Percentiles rank a stretch among this genome's conserved stretches.
Conservation (phyloP, 2,113 vertebrate species). For the Zonotrichia leucophrys region DNA sequence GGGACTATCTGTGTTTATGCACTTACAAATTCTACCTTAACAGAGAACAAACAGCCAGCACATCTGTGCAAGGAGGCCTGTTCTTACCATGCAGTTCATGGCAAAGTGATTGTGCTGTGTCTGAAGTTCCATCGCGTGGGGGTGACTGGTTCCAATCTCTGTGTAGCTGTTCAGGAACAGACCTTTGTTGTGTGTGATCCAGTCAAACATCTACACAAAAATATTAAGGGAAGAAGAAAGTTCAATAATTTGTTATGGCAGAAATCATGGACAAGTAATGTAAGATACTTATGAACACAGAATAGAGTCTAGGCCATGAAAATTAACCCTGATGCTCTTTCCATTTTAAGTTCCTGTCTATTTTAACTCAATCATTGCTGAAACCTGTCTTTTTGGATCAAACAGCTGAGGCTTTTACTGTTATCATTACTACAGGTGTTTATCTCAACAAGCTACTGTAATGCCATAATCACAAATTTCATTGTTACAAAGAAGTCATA, state of each 20-base stretch:
- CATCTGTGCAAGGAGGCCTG: background rate
- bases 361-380: background rate
- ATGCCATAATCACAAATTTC: background rate
- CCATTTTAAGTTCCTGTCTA: background rate
- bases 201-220: slow-evolving; percentile 93
- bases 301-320: background rate
- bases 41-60: background rate
- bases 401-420: background rate
- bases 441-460: background rate
- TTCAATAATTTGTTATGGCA: background rate
- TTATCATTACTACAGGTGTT: background rate
- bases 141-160: slow-evolving; percentile 93
- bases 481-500: background rate
- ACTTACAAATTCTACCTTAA: background rate
- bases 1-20: background rate
- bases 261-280: background rate
- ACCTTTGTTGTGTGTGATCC: slow-evolving; percentile 99
- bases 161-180: slow-evolving; percentile 97
- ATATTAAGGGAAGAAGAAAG: background rate
- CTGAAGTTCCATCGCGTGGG: slow-evolving; percentile 94
- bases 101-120: slow-evolving; percentile 98
- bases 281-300: background rate
- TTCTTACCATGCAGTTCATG: slow-evolving; percentile 98
- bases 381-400: background rate
- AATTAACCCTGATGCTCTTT: background rate